Conservation (phyloP, 2,113 vertebrate species). For the Apistogramma diplotaenia region DNA sequence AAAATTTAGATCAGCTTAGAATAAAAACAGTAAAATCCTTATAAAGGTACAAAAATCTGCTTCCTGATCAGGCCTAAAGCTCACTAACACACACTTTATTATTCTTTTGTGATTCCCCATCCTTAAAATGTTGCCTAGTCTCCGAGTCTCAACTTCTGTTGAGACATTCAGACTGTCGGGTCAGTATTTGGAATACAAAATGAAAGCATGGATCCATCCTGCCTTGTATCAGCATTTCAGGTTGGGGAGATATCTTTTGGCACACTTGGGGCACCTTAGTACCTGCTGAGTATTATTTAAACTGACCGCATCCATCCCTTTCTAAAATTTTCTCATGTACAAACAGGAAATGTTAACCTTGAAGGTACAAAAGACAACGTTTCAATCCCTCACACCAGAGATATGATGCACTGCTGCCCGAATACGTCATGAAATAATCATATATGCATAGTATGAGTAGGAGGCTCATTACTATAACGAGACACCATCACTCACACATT, state of each 20-base stretch:
- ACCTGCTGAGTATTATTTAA: too few species aligned
- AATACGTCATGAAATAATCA: background rate
- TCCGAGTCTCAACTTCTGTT: too few species aligned
- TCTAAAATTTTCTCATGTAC: background rate
- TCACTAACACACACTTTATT: background rate
- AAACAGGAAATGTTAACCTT: background rate
- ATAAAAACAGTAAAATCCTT: background rate
- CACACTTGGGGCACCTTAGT: background rate
- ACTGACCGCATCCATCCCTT: too few species aligned
- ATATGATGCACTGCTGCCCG: background rate
- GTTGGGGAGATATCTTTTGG: background rate
- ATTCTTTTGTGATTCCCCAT: background rate
- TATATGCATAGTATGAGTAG: background rate
- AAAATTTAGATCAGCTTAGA: background rate
- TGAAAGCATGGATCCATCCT: too few species aligned
- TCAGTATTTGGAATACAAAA: too few species aligned
- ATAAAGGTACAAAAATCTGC: background rate
- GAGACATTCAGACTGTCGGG: too few species aligned
- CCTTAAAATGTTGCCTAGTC: too few species aligned
- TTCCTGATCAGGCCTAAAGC: background rate
- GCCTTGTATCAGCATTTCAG: too few species aligned
- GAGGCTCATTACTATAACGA: background rate
- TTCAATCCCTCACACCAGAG: background rate
- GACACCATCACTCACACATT: conserved; percentile 65
- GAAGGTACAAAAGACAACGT: background rate